Evolutionary conservation across 2,888 invertebrate species (phyloP).

Genomic region (Xestia c-nigrum): DNA sequence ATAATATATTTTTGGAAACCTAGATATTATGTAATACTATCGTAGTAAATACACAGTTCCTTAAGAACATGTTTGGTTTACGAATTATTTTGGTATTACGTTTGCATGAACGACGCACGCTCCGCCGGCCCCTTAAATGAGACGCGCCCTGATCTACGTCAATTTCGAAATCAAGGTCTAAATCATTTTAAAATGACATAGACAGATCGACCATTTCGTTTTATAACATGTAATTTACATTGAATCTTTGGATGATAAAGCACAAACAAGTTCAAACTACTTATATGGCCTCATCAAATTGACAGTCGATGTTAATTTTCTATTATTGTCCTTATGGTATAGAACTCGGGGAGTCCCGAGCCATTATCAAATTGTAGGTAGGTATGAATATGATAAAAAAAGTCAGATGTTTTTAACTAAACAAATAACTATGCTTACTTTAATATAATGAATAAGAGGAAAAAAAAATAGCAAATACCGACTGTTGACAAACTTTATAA

Average conservation of each 20-base stretch:
- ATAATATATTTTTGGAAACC: too few species aligned
- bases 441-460: background rate
- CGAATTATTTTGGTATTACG: too few species aligned
- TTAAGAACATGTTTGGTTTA: too few species aligned
- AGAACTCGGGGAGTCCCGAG: background rate
- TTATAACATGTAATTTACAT: background rate
- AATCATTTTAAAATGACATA: background rate
- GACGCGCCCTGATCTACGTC: background rate
- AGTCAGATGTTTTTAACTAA: background rate
- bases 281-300: background rate
- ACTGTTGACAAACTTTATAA: background rate
- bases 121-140: background rate
- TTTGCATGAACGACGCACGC: too few species aligned
- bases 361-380: background rate
- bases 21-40: too few species aligned
- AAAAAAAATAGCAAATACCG: background rate
- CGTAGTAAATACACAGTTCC: too few species aligned
- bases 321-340: background rate
- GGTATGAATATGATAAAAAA: background rate
- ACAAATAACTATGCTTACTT: background rate
- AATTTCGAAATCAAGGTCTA: background rate
- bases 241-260: background rate
- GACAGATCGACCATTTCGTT: background rate
- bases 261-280: background rate
- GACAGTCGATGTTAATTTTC: background rate